Percentiles rank a stretch among this genome's conserved stretches.
Conservation (phyloP, 2,797 vertebrate species). For the Typhlichthys subterraneus region DNA sequence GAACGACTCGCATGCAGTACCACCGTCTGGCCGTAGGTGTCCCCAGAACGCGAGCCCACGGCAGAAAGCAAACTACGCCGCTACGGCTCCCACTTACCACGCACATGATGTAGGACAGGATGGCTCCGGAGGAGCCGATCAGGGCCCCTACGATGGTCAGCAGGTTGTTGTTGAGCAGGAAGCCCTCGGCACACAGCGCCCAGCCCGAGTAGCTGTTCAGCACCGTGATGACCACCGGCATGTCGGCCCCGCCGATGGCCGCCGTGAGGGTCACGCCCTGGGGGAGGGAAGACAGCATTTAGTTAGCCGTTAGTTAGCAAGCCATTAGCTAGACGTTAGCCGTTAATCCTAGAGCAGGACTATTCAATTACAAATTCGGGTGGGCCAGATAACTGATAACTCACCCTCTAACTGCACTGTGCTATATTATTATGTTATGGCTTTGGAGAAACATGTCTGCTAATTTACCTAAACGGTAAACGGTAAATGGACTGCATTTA, state of each 20-base stretch:
- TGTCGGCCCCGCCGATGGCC: constrained; percentile 84
- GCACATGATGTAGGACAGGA: constrained; percentile 80
- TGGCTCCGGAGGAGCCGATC: constrained; percentile 77
- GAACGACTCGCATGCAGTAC: too few relatives aligned
- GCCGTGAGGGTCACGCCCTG: constrained; percentile 81
- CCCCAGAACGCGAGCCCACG: too few relatives aligned
- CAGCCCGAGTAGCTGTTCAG: constrained; percentile 83
- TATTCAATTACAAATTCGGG: too few relatives aligned
- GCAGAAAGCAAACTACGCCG: not conserved
- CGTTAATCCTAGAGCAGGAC: not conserved
- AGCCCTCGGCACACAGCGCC: constrained; percentile 82
- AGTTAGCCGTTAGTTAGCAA: too few relatives aligned
- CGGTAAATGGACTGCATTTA: too few relatives aligned
- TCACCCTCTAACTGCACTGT: too few relatives aligned
- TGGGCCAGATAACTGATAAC: too few relatives aligned
- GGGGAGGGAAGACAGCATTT: constrained; percentile 1
- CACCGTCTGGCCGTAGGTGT: too few relatives aligned
- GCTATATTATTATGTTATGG: too few relatives aligned
- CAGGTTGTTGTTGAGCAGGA: constrained; percentile 78
- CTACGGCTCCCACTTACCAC: constrained; percentile 65
- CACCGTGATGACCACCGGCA: constrained; percentile 83
- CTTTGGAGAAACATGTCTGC: too few relatives aligned
- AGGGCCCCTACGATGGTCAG: constrained; percentile 77
- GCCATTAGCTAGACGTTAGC: too few relatives aligned
- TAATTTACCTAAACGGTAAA: too few relatives aligned